Evolutionary conservation across 2,797 vertebrate species (phyloP).

Genomic region (Odontamblyopus rebecca): DNA sequence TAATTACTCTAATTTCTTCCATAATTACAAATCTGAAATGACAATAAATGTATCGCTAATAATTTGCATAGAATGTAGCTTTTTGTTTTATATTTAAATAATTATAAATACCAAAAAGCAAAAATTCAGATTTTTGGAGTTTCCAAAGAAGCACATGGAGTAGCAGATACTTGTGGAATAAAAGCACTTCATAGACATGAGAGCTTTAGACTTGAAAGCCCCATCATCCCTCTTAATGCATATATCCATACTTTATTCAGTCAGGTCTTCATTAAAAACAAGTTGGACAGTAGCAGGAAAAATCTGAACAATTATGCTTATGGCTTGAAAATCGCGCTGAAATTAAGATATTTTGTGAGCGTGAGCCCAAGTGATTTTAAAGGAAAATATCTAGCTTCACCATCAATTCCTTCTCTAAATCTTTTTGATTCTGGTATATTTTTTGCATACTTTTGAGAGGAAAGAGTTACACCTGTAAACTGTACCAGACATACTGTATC

Average conservation of each 20-base stretch:
- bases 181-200: slow-evolving; percentile 48
- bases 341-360: slow-evolving; percentile 67
- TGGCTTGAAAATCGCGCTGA: slow-evolving; percentile 73
- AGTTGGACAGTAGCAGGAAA: slow-evolving; percentile 60
- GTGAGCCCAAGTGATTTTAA: slow-evolving; percentile 45
- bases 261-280: slow-evolving; percentile 75
- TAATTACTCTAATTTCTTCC: background rate
- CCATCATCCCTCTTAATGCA: slow-evolving; percentile 75
- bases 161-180: slow-evolving; percentile 61
- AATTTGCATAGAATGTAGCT: background rate
- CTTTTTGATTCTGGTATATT: slow-evolving; percentile 18
- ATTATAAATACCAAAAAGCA: slow-evolving; percentile 10
- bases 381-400: slow-evolving; percentile 14
- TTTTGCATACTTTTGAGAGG: slow-evolving; percentile 29
- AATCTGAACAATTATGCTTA: slow-evolving; percentile 75
- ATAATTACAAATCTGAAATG: background rate
- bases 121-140: background rate
- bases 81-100: slow-evolving; percentile 4
- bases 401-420: slow-evolving; percentile 38
- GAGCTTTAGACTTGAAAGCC: slow-evolving; percentile 76
- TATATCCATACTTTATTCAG: slow-evolving; percentile 75
- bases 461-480: slow-evolving; percentile 66
- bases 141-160: slow-evolving; percentile 18
- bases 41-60: background rate
- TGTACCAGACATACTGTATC: background rate